Conservation (phyloP, 2,113 vertebrate species). For the Catharus minimus region DNA sequence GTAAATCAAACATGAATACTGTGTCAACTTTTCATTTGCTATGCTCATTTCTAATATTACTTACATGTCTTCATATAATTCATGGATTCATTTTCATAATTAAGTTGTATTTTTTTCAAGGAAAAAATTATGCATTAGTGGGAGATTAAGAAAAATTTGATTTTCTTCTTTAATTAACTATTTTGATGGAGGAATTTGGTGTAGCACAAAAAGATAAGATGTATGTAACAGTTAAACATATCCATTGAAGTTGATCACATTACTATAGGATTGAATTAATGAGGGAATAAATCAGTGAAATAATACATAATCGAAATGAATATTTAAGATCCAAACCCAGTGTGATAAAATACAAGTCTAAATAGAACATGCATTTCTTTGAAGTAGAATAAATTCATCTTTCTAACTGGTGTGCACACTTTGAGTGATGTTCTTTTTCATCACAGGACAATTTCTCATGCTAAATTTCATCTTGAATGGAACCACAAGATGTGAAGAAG, state of each 20-base stretch:
- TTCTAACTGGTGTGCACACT: conserved; percentile 4
- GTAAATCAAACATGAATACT: conserved; percentile 30
- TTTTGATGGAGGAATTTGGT: conserved; percentile 55
- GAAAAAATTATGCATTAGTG: conserved; percentile 34
- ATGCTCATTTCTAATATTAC: conserved; percentile 27
- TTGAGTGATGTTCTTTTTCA: conserved; percentile 30
- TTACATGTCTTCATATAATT: conserved; percentile 28
- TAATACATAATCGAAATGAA: conserved; percentile 64
- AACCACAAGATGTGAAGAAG: background rate
- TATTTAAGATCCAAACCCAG: conserved; percentile 39
- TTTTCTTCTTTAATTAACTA: conserved; percentile 63
- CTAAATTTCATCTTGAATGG: conserved; percentile 13
- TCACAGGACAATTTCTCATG: conserved; percentile 37
- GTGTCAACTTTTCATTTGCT: conserved; percentile 37
- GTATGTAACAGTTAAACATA: conserved; percentile 53
- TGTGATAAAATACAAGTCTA: conserved; percentile 59
- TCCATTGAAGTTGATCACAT: conserved; percentile 44
- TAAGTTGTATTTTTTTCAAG: conserved; percentile 35
- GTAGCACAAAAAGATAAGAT: conserved; percentile 42
- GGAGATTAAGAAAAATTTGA: conserved; percentile 47
- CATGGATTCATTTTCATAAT: conserved; percentile 48
- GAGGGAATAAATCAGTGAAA: conserved; percentile 53
- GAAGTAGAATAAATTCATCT: conserved; percentile 52
- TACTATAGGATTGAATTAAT: conserved; percentile 57
- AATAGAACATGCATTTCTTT: conserved; percentile 57